Evolutionary conservation across 1,140 invertebrate genomes (phyloP), one percentile per base, ranked within the genome.

Genomic region (Dendrolimus kikuchii): DNA sequence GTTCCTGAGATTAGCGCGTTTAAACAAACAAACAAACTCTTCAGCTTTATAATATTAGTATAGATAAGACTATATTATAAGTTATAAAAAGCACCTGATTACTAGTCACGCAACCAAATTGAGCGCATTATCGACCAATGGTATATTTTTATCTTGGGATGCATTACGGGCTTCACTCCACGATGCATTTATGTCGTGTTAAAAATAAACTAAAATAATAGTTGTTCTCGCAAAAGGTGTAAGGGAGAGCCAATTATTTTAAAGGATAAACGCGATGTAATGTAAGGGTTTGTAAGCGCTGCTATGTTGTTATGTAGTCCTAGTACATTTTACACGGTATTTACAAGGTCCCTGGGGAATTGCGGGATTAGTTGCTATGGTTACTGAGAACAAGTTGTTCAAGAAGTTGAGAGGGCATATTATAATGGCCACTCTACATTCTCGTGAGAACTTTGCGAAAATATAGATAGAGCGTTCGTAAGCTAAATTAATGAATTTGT

Each of bases 301-400:
- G 64, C 55, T 62, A 46, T 53, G 46, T 40, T 45, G 43, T 62
- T 59, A 65, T 80, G 66, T 49, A 51, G 41, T 57, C 77, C 69
- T 80, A 57, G 77, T 80, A 74, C 60, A 55, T 62, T 65, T 77
- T 76, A 80, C 72, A 68, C 66, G 59, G 55, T 60, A 62, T 67
- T 68, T 68, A 65, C 66, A 68, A 64, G 66, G 62, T 68, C 66
- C 62, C 56, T 57, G 7, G 55, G 57, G 64, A 66, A 38, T 42
- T 5, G 7, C 41, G 59, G 55, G 55, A 54, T 47, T 23, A 60
- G 37, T 48, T 48, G 39, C 46, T 38, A 38, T 38, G 50, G 41
- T 23, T 23, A 23, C 23, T 23, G 23, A 23, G 23, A 23, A 23
- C 23, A 23, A 23, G 23, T 23, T 23, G 23, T 23, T 23, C 23